A percentile compares a stretch with the other conserved stretches of the same genome.
These are phyloP conservation scores for Hippocampus zosterae DNA, from an alignment of 2,113 vertebrate genomes.

Conservation along the genomic window DNA sequence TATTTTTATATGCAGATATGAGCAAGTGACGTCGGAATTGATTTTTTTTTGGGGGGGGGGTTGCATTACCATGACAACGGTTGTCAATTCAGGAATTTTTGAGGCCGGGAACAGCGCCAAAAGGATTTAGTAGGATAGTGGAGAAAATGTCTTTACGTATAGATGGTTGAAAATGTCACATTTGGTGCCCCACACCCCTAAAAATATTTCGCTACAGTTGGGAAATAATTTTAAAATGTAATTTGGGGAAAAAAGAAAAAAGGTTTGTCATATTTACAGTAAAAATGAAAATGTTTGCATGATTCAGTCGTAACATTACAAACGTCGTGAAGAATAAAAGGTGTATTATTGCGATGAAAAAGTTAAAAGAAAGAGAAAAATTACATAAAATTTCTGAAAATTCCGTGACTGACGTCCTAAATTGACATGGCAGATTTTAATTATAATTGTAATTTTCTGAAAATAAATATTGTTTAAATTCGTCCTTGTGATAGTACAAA, in stretches of 20 bases:
- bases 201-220: background rate
- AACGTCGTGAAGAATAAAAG: background rate
- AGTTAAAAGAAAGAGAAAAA: too few species aligned
- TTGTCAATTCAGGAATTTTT: slow-evolving; percentile 30
- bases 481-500: too few species aligned
- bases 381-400: background rate
- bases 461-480: too few species aligned
- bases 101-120: slow-evolving; percentile 19
- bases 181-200: background rate
- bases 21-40: slow-evolving; percentile 30
- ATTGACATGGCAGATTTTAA: background rate
- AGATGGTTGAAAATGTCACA: background rate
- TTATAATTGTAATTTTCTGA: background rate
- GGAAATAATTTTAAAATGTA: background rate
- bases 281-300: too few species aligned
- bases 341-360: background rate
- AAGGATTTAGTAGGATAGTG: background rate
- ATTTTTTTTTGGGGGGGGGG: slow-evolving; percentile 24
- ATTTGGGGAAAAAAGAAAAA: background rate
- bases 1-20: slow-evolving; percentile 80
- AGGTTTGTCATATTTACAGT: too few species aligned
- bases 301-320: too few species aligned
- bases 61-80: slow-evolving; percentile 36
- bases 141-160: background rate
- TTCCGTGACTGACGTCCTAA: background rate